These are phyloP conservation scores for Pocillopora verrucosa DNA, from an alignment of 64 coral and sea anemone species.

Conservation along the genomic window DNA sequence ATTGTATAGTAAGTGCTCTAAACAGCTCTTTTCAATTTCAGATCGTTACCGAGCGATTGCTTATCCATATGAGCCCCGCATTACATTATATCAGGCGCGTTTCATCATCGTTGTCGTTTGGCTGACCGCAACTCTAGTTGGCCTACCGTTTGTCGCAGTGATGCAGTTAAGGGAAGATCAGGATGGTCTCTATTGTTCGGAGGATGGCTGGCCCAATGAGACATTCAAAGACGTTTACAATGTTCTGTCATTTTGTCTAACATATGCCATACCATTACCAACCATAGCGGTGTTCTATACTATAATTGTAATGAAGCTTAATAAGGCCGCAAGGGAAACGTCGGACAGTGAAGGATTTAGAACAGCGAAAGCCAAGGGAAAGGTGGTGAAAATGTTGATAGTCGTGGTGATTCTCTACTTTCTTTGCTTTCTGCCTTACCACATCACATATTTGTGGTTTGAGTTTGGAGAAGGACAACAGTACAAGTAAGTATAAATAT, in stretches of 20 bases:
- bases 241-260: slow-evolving; percentile 62
- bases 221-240: slow-evolving; percentile 56
- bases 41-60: slow-evolving; percentile 86
- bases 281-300: slow-evolving; percentile 72
- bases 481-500: slow-evolving; percentile 37
- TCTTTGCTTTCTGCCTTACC: slow-evolving; percentile 77
- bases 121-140: slow-evolving; percentile 54
- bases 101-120: slow-evolving; percentile 75
- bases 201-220: slow-evolving; percentile 75
- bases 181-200: slow-evolving; percentile 15
- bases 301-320: slow-evolving; percentile 68
- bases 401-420: slow-evolving; percentile 72
- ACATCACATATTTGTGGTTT: slow-evolving; percentile 59
- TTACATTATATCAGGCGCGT: slow-evolving; percentile 65
- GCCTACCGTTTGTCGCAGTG: slow-evolving; percentile 59
- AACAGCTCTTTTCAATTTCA: slow-evolving; percentile 1
- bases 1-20: not conserved
- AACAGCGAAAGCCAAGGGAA: slow-evolving; percentile 78
- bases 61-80: slow-evolving; percentile 78
- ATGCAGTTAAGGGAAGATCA: slow-evolving; percentile 40
- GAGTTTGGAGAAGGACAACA: slow-evolving; percentile 64
- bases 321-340: slow-evolving; percentile 58
- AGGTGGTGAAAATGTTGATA: slow-evolving; percentile 84
- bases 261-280: slow-evolving; percentile 75
- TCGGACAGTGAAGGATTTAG: slow-evolving; percentile 74